A percentile compares a stretch with the other conserved stretches of the same genome.
Evolutionary conservation across 2,888 invertebrate species (phyloP).

Genomic region (Agrilus biguttatus): DNA sequence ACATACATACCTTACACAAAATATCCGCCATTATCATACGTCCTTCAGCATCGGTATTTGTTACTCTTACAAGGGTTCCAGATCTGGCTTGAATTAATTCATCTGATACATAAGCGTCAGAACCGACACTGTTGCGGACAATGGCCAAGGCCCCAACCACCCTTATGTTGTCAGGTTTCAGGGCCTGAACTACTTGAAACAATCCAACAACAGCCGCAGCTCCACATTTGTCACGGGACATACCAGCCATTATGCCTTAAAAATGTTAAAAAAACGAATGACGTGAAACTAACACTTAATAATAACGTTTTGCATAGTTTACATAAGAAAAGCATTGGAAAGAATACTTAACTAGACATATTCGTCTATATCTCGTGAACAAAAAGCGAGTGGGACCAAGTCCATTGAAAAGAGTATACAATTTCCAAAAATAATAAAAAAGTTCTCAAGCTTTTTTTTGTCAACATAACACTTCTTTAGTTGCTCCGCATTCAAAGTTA

Average conservation of each 20-base stretch:
- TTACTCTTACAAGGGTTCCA: slow-evolving; percentile 71
- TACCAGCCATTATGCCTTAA: slow-evolving; percentile 65
- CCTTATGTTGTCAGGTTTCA: slow-evolving; percentile 57
- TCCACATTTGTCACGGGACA: slow-evolving; percentile 91
- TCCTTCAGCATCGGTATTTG: slow-evolving; percentile 94
- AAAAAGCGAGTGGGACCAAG: no score
- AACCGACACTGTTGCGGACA: slow-evolving; percentile 84
- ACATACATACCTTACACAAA: slow-evolving; percentile 47
- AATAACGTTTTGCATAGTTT: no score
- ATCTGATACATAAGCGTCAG: slow-evolving; percentile 78
- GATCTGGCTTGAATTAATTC: slow-evolving; percentile 75
- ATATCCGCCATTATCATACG: slow-evolving; percentile 87
- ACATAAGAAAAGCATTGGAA: no score
- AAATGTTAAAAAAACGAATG: background rate
- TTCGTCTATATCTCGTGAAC: no score
- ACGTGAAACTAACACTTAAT: no score
- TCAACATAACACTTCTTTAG: no score
- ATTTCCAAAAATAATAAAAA: no score
- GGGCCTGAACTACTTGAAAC: slow-evolving; percentile 53
- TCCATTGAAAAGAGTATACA: no score
- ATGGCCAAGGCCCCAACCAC: slow-evolving; percentile 73
- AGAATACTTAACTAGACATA: no score
- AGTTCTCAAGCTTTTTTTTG: no score
- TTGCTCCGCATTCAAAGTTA: no score
- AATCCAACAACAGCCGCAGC: slow-evolving; percentile 87